Base-by-base conservation (phyloP, 2,113 vertebrate genomes). In the Elephas maximus region DNA sequence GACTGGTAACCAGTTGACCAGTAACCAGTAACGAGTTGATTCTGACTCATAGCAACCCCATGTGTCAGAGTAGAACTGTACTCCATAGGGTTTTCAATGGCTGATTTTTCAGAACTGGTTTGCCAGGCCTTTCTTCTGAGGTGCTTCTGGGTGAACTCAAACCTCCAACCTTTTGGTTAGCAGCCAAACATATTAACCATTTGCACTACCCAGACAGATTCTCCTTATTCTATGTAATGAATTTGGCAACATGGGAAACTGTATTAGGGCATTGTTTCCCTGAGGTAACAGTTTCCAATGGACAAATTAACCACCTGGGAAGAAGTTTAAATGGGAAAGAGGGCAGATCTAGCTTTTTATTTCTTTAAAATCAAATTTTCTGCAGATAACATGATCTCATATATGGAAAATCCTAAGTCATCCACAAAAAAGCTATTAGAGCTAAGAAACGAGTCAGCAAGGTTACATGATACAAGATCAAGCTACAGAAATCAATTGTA, bases 321-420 rank as follows among this genome's bases (percentile, higher is more conserved):
- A 81, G 51, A n/a, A 87, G n/a, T 82, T 90, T 9, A 83, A 74
- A 69, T 6, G 30, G 30, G 20, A 71, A 63, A 24, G 30, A 11
- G 4, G n/a, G 60, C n/a, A 24, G 4, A 45, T 20, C 24, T 73
- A 92, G 15, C 3, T 94, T 79, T 88, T 77, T 33, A 82, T 45
- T 76, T 88, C 62, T 67, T 95, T 82, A 95, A 97, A 83, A 74
- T 53, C 60, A 96, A 90, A 82, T 84, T 91, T 15, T 62, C 87
- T 71, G 5, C 37, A 93, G 45, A 71, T 62, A 90, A 92, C 26
- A 77, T 41, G 14, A 83, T 85, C 51, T 74, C 78, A 20, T 51
- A 60, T 45, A 63, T 24, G 73, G 76, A 65, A 60, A 91, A 28
- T 41, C 23, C 24, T 84, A 90, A 80, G 37, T 11, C 89, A 96